A percentile compares a stretch with the other conserved stretches of the same genome.
Conservation (phyloP, 2,797 vertebrate genomes). For the Gadopsis marmoratus region DNA sequence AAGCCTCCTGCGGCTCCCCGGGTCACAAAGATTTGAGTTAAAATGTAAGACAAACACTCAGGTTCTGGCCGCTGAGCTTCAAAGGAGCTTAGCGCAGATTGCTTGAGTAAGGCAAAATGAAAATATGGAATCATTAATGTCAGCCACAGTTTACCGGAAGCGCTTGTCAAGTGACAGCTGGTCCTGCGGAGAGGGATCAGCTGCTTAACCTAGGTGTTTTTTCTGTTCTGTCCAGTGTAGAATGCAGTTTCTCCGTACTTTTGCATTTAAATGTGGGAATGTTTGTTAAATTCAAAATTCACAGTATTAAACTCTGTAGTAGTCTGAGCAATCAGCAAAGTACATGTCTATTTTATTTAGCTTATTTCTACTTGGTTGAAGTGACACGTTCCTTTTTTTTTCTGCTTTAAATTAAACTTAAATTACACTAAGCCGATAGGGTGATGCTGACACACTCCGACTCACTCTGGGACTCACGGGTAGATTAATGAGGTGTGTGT, state of each 20-base stretch:
- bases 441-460: not conserved
- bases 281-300: not conserved
- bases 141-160: not conserved
- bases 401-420: not conserved
- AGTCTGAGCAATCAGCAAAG: not conserved
- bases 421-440: not conserved
- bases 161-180: slow-evolving; percentile 31
- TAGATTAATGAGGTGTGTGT: not conserved
- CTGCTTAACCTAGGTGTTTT: not conserved
- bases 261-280: not conserved
- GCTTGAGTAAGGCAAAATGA: not conserved
- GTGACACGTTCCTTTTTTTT: not conserved
- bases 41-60: not conserved
- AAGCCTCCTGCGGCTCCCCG: slow-evolving; percentile 12
- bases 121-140: not conserved
- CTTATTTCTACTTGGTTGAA: not conserved
- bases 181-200: slow-evolving; percentile 25
- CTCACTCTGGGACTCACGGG: not conserved
- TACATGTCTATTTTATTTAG: not conserved
- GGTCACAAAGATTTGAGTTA: not conserved
- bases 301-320: not conserved
- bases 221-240: not conserved
- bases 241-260: not conserved
- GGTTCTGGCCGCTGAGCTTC: not conserved
- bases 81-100: not conserved